Evolutionary conservation across 92 coral and sea anemone genomes (phyloP).

Genomic region (Desmophyllum pertusum): DNA sequence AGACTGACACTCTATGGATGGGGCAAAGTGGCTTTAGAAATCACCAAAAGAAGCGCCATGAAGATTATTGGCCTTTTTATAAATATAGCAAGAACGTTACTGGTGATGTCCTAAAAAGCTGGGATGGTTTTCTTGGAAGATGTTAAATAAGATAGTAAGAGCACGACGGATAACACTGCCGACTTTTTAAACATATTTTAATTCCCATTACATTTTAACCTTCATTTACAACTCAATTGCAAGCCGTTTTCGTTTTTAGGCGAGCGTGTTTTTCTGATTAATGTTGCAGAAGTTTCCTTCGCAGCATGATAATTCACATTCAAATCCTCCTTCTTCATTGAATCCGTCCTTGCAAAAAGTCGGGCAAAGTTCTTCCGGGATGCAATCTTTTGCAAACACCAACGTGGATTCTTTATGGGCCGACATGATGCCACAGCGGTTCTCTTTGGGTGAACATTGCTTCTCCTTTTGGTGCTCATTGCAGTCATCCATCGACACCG

Average conservation of each 20-base stretch:
- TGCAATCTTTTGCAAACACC: neutral
- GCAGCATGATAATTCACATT: conserved; percentile 23
- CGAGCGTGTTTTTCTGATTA: neutral
- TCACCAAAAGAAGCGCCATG: no score
- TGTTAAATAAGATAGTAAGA: no score
- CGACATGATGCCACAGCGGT: conserved; percentile 3
- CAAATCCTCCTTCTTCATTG: neutral
- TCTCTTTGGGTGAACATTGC: neutral
- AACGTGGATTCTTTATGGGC: neutral
- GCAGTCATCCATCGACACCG: conserved; percentile 26
- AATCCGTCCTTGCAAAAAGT: neutral
- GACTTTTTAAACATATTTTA: neutral
- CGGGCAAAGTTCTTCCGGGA: conserved; percentile 15
- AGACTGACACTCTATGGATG: no score
- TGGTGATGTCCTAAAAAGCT: no score
- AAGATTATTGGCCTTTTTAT: no score
- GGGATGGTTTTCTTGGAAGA: no score
- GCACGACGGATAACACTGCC: neutral
- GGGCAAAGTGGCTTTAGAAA: no score
- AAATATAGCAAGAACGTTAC: no score
- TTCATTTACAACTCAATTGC: neutral
- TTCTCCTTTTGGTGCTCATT: neutral
- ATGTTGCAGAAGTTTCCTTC: conserved; percentile 15
- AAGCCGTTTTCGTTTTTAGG: neutral
- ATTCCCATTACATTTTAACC: neutral